phyloP scores from a whole-genome alignment of 2,797 vertebrate genomes.

The Eidolon dupreanum region DNA sequence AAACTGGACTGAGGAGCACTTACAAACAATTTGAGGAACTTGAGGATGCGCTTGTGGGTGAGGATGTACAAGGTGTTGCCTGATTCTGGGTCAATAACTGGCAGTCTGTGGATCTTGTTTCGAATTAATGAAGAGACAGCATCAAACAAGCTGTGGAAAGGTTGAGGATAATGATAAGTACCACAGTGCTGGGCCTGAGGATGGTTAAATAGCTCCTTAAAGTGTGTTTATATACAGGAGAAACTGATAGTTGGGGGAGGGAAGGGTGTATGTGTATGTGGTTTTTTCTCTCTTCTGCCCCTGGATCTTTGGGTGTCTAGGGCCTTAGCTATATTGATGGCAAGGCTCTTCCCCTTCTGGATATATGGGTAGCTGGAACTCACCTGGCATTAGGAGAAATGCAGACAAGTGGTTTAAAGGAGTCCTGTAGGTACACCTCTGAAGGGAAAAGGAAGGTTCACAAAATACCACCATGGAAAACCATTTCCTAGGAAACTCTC shows the following conservation, averaged over 20 bases:
- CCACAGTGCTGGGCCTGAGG: not conserved
- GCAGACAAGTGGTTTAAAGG: constrained; percentile 97
- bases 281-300: not conserved
- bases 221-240: not conserved
- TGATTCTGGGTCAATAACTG: constrained; percentile 96
- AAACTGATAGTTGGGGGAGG: not conserved
- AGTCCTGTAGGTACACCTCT: constrained; percentile 98
- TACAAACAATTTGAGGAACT: constrained; percentile 98
- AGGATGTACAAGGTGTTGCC: constrained; percentile 99
- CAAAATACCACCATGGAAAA: not conserved
- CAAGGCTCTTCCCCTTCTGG: not conserved
- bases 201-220: not conserved
- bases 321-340: not conserved
- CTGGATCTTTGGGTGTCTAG: not conserved
- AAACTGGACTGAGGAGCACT: constrained; percentile 79
- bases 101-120: constrained; percentile 98
- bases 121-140: constrained; percentile 96
- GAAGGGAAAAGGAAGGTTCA: constrained; percentile 28
- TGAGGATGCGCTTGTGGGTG: constrained; percentile 98
- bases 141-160: constrained; percentile 92
- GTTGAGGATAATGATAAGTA: not conserved
- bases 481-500: not conserved
- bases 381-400: constrained; percentile 98
- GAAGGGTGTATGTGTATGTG: not conserved
- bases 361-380: not conserved